phyloP scores from a whole-genome alignment of 2,797 vertebrate genomes.

The Hybognathus amarus region DNA sequence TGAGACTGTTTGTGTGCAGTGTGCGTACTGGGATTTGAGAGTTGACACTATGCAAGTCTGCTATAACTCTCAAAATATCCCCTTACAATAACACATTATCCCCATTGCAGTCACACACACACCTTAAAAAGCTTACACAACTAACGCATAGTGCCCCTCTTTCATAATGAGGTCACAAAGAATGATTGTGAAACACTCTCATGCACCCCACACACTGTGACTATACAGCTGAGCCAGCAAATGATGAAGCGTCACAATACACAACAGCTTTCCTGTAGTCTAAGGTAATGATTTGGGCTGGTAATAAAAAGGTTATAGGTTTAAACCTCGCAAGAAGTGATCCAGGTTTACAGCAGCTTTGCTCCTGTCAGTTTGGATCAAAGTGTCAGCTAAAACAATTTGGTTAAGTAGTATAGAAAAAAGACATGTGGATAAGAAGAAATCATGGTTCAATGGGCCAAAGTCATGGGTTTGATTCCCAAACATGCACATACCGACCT shows the following conservation, averaged over 20 bases:
- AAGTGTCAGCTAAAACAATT: neutral
- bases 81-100: constrained; percentile 73
- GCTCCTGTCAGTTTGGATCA: neutral
- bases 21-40: constrained; percentile 54
- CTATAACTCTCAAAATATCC: constrained; percentile 67
- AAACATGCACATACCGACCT: neutral
- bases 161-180: constrained; percentile 49
- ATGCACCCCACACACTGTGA: constrained; percentile 30
- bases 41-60: constrained; percentile 61
- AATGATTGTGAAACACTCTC: constrained; percentile 27
- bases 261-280: constrained; percentile 8
- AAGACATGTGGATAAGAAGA: neutral
- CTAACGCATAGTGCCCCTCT: constrained; percentile 58
- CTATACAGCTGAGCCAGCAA: constrained; percentile 32
- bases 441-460: neutral
- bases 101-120: constrained; percentile 41
- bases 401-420: neutral
- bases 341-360: neutral
- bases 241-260: constrained; percentile 2
- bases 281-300: neutral
- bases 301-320: neutral
- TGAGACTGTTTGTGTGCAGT: constrained; percentile 70
- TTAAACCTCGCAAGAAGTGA: neutral
- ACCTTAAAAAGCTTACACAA: constrained; percentile 58
- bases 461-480: neutral